A percentile compares a stretch with the other conserved stretches of the same genome.
These are phyloP conservation scores for Coregonus suidteri DNA, from an alignment of 2,797 vertebrate species.

Conservation along the genomic window DNA sequence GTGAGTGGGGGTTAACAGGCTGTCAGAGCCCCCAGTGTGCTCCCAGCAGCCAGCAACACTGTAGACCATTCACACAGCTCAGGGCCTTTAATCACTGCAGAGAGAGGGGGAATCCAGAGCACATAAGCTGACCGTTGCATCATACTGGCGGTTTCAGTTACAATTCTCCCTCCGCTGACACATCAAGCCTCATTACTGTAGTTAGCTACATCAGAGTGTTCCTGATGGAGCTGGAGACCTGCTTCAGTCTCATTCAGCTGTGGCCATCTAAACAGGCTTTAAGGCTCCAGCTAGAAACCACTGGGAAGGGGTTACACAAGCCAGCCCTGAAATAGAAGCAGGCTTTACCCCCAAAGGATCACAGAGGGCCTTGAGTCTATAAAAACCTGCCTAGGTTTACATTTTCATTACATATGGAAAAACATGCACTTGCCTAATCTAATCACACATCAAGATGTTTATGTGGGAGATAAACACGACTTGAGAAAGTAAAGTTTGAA, in stretches of 20 bases:
- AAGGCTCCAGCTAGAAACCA: background rate
- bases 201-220: slow-evolving; percentile 13
- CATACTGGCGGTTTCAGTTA: slow-evolving; percentile 25
- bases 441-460: background rate
- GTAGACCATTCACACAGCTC: slow-evolving; percentile 56
- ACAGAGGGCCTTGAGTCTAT: slow-evolving; percentile 12
- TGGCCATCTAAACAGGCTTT: slow-evolving; percentile 6
- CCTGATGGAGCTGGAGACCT: background rate
- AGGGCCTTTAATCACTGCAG: slow-evolving; percentile 9
- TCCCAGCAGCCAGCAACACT: slow-evolving; percentile 49
- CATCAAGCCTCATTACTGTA: slow-evolving; percentile 44
- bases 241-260: background rate
- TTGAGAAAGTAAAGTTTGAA: background rate
- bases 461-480: slow-evolving; percentile 8
- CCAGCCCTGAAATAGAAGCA: slow-evolving; percentile 18
- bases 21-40: slow-evolving; percentile 56
- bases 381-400: slow-evolving; percentile 21
- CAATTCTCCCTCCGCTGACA: slow-evolving; percentile 35
- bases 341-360: background rate
- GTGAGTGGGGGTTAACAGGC: slow-evolving; percentile 40
- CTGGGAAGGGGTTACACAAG: background rate
- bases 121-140: slow-evolving; percentile 19
- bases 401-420: slow-evolving; percentile 8
- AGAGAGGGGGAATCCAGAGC: slow-evolving; percentile 28
- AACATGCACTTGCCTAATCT: slow-evolving; percentile 1